Evolutionary conservation across 2,797 vertebrate species (phyloP).

Genomic region (Dendrocincla fuliginosa): DNA sequence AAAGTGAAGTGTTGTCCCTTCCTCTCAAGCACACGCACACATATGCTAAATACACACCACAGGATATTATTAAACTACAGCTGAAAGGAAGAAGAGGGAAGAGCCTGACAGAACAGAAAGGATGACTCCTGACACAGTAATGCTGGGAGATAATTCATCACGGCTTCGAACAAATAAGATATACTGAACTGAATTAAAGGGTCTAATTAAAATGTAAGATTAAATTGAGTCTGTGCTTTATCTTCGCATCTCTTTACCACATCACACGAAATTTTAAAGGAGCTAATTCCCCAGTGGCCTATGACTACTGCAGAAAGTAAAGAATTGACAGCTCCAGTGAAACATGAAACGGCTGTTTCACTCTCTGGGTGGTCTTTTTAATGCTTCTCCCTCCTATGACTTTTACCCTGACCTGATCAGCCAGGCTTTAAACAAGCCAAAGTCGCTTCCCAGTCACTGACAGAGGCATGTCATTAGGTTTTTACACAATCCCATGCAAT

Average conservation of each 20-base stretch:
- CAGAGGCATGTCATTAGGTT: not conserved
- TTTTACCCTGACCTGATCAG: not conserved
- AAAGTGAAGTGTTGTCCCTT: not conserved
- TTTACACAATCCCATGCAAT: not conserved
- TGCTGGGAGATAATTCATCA: not conserved
- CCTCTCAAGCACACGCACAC: not conserved
- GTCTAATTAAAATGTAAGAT: conserved; percentile 11
- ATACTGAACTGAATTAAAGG: not conserved
- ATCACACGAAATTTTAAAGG: not conserved
- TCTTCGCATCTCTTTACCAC: not conserved
- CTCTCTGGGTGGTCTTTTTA: not conserved
- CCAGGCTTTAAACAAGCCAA: not conserved
- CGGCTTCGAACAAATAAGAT: not conserved
- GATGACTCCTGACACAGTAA: not conserved
- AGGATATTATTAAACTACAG: not conserved
- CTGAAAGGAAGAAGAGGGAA: not conserved
- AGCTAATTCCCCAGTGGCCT: not conserved
- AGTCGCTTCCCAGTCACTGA: not conserved
- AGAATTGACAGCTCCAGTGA: not conserved
- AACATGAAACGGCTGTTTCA: not conserved
- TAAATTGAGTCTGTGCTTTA: not conserved
- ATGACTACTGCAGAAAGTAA: not conserved
- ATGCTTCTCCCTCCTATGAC: not conserved
- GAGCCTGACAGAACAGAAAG: not conserved
- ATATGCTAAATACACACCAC: not conserved